Evolutionary conservation across 1,140 invertebrate genomes (phyloP), one percentile per base, ranked within the genome.

Genomic region (Fopius arisanus): DNA sequence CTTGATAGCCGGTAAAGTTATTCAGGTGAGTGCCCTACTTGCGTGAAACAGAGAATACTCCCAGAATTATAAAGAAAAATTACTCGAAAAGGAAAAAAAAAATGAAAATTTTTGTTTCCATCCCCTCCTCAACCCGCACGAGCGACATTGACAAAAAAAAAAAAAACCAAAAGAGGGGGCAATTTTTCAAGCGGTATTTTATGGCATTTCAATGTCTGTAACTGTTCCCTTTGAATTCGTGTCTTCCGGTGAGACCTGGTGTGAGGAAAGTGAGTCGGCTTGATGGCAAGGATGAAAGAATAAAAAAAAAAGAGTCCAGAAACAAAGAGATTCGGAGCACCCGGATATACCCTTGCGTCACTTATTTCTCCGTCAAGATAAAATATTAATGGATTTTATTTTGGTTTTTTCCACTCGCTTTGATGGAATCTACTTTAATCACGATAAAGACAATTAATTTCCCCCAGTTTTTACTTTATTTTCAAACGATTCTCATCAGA

Each of bases 11-110:
- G 75, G 72, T 76, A 81, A 82, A 83, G 29, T 29, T 65, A 86
- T 86, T 86, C 81, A 83, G 83, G 84, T 83, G 85, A 84, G 73
- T 80, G 83, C 79, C 75, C 82, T 80, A 85, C 82, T 86, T 86
- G 75, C 80, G 65, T 70, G 28, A 40, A 21, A 26, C 48, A 40
- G 37, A 16, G 37, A 67, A 33, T n/a, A 31, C 66, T 26, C 48
- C 54, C 14, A 5, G 43, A 62, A 26, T 40, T 26, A 59, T 68
- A 40, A 59, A 59, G 29, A 31, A 23, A 43, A 28, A 66, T 19
- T n/a, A n/a, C n/a, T n/a, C n/a, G n/a, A n/a, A n/a, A n/a, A n/a
- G n/a, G n/a, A n/a, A n/a, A n/a, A n/a, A n/a, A n/a, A n/a, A n/a
- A n/a, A n/a, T n/a, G n/a, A n/a, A n/a, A n/a, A n/a, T n/a, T n/a